Base-by-base conservation (phyloP, 2,113 vertebrate genomes). In the Formicarius rufipectus region DNA sequence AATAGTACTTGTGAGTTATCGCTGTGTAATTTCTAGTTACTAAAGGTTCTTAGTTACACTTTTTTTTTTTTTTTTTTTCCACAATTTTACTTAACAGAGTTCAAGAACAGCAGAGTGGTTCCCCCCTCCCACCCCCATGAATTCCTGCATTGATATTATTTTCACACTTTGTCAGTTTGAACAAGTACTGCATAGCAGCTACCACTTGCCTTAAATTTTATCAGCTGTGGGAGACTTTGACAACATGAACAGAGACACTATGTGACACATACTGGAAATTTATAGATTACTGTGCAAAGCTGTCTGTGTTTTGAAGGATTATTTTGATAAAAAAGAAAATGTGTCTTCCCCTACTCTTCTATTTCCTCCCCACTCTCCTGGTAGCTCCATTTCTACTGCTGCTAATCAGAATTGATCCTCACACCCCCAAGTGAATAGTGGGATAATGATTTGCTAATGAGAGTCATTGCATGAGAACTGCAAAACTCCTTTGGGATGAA, bases 171-270 rank as follows among this genome's bases (percentile, higher is more conserved):
- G 55, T 80, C 3, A 0, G 66, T 86, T 84, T 66, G 72, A 86
- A 86, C 40, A 83, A 83, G n/a, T 45, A 86, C 30, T 71, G 83
- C 68, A 71, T 39, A 83, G 59, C 68, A 93, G 27, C 79, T 89
- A 88, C 31, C 47, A 55, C 50, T 91, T 90, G 58, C 78, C 62
- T 93, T 90, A 86, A 88, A 94, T 90, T 88, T 93, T 68, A 69
- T 94, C 90, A 95, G 75, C 72, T 94, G 71, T 83, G 63, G 74
- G 18, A 66, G 45, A 24, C 63, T 92, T 68, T 88, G 90, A 93
- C 68, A 90, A 86, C 68, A 71, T 6, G 50, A 93, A 71, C 10
- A 69, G 72, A 80, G 71, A 77, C 20, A 58, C 84, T 87, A 15
- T 62, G 25, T 90, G 79, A 84, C 85, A 86, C 63, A 55, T 52